Evolutionary conservation across 35 echinoderm and acorn worm species (phyloP), one percentile per base, ranked within the genome.

Genomic region (Heliocidaris tuberculata): DNA sequence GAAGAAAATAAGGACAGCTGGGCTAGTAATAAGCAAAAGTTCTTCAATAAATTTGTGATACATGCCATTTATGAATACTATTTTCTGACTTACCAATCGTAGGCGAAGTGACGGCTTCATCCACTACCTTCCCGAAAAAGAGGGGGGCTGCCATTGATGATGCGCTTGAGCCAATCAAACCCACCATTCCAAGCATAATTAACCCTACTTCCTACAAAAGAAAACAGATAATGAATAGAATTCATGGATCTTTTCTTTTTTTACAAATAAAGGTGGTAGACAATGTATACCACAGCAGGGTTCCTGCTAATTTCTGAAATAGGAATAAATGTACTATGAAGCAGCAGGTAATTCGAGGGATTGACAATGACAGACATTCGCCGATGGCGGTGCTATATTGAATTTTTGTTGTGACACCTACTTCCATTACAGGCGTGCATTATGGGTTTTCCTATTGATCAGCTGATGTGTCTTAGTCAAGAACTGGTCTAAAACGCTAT

Each of bases 121-220:
- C 96, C 8, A 99, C 95, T 4, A 99, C 98, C 19, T 70, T 86
- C 12, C 98, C 98, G 94, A 99, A 99, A 90, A 97, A 99, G 5
- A 97, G 70, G 88, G 98, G 98, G 4, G 95, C 86, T 48, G 95
- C 96, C 98, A 99, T 99, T 11, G 94, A 93, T 0, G 96, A 70
- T 7, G 85, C 98, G 95, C 96, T 97, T 30, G 98, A 93, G 10
- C 95, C 47, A 48, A 99, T 94, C 94, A 99, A 59, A 31, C 60
- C 85, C 8, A 97, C 9, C 94, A 97, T 95, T 47, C 98, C 98
- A 86, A 96, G 31, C 31, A 94, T 32, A 42, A 99, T 47, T 2
- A 99, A 78, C 35, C 92, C 17, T 85, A 47, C 35, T 97, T 99
- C 98, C 98, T 99, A 94, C 7, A 90, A 60, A 85, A 0, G n/a